These are phyloP conservation scores for Eonycteris spelaea DNA, from an alignment of 2,113 vertebrate genomes.

Conservation along the genomic window DNA sequence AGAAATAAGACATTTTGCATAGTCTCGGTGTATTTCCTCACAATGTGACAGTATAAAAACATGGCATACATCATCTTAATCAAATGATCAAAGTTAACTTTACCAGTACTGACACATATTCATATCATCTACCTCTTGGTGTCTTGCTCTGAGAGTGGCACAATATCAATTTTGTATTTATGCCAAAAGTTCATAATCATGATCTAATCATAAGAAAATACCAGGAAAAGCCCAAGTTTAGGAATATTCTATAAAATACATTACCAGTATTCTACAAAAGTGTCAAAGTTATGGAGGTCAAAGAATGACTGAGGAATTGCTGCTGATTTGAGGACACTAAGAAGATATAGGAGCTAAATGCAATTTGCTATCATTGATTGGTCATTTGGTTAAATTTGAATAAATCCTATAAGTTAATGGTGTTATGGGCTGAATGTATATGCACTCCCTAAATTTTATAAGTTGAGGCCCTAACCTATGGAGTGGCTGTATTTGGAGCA, in stretches of 20 bases:
- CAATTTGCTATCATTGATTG: not conserved
- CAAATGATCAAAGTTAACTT: not conserved
- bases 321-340: not conserved
- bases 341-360: not conserved
- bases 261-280: not conserved
- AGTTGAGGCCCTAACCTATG: not conserved
- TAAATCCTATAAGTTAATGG: not conserved
- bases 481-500: not conserved
- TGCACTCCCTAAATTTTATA: not conserved
- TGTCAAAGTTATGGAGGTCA: not conserved
- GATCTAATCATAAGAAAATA: not conserved
- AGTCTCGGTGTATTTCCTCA: not conserved
- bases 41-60: not conserved
- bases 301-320: not conserved
- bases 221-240: not conserved
- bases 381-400: not conserved
- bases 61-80: not conserved
- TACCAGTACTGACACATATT: not conserved
- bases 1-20: not conserved
- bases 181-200: not conserved
- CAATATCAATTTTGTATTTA: not conserved
- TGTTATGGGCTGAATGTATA: not conserved
- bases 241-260: not conserved
- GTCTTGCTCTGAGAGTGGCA: not conserved
- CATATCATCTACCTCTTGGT: not conserved